These are phyloP conservation scores for Geotrypetes seraphini DNA, from an alignment of 2,797 vertebrate genomes.

Conservation along the genomic window DNA sequence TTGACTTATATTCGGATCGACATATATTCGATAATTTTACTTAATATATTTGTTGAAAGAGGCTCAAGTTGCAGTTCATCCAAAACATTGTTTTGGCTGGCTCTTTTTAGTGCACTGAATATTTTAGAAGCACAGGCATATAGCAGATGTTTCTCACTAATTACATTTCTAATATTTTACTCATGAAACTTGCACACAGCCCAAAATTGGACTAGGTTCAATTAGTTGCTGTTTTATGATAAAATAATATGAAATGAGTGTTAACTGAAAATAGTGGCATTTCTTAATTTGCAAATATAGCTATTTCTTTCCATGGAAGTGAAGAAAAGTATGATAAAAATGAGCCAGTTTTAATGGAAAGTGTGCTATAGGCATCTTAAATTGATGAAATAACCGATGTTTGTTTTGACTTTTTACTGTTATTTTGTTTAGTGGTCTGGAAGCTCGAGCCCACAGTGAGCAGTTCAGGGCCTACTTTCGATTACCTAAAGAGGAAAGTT, in stretches of 20 bases:
- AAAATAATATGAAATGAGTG: neutral
- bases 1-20: too few species aligned
- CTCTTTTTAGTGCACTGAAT: neutral
- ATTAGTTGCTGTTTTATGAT: neutral
- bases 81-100: neutral
- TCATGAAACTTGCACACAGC: neutral
- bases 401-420: neutral
- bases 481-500: conserved; percentile 78
- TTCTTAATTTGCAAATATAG: neutral
- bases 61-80: neutral
- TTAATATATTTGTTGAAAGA: too few species aligned
- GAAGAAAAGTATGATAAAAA: neutral
- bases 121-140: neutral
- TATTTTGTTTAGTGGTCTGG: conserved; percentile 67
- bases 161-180: conserved; percentile 5
- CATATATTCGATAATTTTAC: too few species aligned
- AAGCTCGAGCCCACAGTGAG: conserved; percentile 79
- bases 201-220: conserved; percentile 1
- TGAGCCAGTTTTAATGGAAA: neutral
- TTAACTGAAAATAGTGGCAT: neutral
- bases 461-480: conserved; percentile 85
- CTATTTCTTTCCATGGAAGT: too few species aligned
- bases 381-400: too few species aligned
- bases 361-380: too few species aligned
- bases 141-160: conserved; percentile 7